Percentiles rank a stretch among this genome's conserved stretches.
phyloP scores from a whole-genome alignment of 1,140 invertebrate species.

The Neodiprion fabricii region DNA sequence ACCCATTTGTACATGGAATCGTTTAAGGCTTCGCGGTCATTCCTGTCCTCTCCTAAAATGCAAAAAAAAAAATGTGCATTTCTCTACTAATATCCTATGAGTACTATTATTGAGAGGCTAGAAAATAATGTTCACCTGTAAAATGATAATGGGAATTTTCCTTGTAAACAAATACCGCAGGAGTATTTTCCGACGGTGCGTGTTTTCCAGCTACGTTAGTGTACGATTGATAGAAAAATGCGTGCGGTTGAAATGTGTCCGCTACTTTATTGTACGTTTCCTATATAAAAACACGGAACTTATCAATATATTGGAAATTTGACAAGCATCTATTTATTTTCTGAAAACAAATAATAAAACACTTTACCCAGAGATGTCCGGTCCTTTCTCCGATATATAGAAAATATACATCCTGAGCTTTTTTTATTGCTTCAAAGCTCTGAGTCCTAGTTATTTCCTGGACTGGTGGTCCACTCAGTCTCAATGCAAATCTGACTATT shows the following conservation, averaged over 20 bases:
- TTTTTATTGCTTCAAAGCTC: conserved; percentile 78
- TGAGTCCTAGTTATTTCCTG: conserved; percentile 78
- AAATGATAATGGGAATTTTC: conserved; percentile 77
- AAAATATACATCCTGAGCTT: conserved; percentile 83
- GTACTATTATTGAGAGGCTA: conserved; percentile 18
- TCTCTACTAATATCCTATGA: conserved; percentile 14
- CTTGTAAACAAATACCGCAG: conserved; percentile 85
- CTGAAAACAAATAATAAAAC: conserved; percentile 10
- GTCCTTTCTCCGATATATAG: conserved; percentile 82
- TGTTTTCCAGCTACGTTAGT: conserved; percentile 72
- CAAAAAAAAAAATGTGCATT: conserved; percentile 14
- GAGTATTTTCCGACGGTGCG: conserved; percentile 69
- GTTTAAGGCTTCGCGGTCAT: conserved; percentile 67
- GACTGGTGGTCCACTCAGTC: conserved; percentile 88
- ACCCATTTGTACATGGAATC: conserved; percentile 84
- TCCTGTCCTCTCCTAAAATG: conserved; percentile 54
- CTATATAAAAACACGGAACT: conserved; percentile 56
- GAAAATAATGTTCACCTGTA: conserved; percentile 62
- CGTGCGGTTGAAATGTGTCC: conserved; percentile 79
- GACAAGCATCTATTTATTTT: neutral
- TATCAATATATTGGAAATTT: too few species aligned
- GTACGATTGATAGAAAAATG: conserved; percentile 84
- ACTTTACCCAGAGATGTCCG: conserved; percentile 77
- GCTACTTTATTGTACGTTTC: conserved; percentile 78
- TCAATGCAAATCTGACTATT: conserved; percentile 90